Percentiles rank a stretch among this genome's conserved stretches.
Conservation (phyloP, 2,888 invertebrate genomes). For the Alcis repandata region DNA sequence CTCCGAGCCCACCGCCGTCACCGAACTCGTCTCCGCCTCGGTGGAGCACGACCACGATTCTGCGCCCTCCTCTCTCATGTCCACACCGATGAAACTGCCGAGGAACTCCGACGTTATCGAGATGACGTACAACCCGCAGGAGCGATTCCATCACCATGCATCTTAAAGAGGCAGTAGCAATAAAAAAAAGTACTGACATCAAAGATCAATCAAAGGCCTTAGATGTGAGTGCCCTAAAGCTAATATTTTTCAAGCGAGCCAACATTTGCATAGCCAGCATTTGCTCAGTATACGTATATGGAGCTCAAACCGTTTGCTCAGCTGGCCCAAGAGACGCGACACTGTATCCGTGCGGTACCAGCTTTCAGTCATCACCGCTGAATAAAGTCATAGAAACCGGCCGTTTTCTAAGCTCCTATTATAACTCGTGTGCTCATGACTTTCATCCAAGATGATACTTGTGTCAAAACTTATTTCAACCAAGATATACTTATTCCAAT, state of each 20-base stretch:
- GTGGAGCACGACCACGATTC: constrained; percentile 71
- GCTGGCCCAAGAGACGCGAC: too few relatives aligned
- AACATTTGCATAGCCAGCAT: too few relatives aligned
- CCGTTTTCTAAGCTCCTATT: not conserved
- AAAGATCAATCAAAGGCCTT: too few relatives aligned
- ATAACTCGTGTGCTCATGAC: not conserved
- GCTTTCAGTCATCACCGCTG: too few relatives aligned
- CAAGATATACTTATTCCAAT: not conserved
- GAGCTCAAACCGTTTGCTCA: too few relatives aligned
- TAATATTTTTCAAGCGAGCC: too few relatives aligned
- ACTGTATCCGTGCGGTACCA: too few relatives aligned
- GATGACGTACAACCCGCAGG: constrained; percentile 62
- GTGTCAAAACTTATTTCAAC: constrained; percentile 10
- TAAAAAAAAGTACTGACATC: too few relatives aligned
- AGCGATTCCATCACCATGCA: constrained; percentile 31
- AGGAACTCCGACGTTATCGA: constrained; percentile 61
- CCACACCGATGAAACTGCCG: constrained; percentile 61
- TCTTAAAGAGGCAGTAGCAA: too few relatives aligned
- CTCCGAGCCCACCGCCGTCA: constrained; percentile 75
- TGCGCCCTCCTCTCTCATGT: constrained; percentile 64
- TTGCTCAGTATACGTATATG: too few relatives aligned
- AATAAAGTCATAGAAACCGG: not conserved
- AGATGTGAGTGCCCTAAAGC: too few relatives aligned
- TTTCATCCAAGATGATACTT: not conserved
- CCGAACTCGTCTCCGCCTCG: constrained; percentile 75